A percentile compares a stretch with the other conserved stretches of the same genome.
phyloP scores from a whole-genome alignment of 2,113 vertebrate species.

The Gadus chalcogrammus region DNA sequence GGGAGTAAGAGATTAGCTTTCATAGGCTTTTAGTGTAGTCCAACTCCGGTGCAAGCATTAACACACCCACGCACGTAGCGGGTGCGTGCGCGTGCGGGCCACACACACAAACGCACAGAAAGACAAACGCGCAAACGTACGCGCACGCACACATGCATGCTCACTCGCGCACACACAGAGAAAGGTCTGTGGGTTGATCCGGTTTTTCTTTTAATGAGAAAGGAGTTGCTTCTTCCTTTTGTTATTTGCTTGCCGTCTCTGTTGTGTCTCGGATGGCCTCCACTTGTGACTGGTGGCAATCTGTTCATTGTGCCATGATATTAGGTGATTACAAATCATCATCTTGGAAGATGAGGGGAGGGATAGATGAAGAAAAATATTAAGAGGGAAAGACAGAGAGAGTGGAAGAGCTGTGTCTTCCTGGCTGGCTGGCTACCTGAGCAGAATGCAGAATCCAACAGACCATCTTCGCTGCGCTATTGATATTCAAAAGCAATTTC shows the following conservation, averaged over 20 bases:
- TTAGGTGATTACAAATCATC: conserved; percentile 73
- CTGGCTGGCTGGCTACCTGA: conserved; percentile 35
- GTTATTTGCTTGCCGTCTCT: conserved; percentile 19
- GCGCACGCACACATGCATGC: not conserved
- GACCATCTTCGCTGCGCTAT: conserved; percentile 29
- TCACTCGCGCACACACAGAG: not conserved
- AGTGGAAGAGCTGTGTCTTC: conserved; percentile 12
- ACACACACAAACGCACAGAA: not conserved
- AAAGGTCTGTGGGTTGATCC: conserved; percentile 26
- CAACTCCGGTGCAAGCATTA: not conserved
- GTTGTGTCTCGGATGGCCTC: conserved; percentile 52
- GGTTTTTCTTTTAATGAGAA: conserved; percentile 62
- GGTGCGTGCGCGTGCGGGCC: not conserved
- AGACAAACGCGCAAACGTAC: not conserved
- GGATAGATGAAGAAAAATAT: conserved; percentile 14
- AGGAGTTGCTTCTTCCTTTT: conserved; percentile 22
- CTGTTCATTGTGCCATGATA: conserved; percentile 71
- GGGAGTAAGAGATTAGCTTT: no score
- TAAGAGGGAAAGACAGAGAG: conserved; percentile 14
- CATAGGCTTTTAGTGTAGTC: no score
- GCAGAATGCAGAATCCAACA: conserved; percentile 39
- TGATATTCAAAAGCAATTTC: conserved; percentile 57
- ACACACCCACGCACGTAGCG: not conserved
- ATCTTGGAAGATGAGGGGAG: conserved; percentile 47
- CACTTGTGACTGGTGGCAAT: conserved; percentile 54